Percentiles rank a stretch among this genome's conserved stretches.
phyloP scores from a whole-genome alignment of 2,113 vertebrate species.

The Pseudonaja textilis region DNA sequence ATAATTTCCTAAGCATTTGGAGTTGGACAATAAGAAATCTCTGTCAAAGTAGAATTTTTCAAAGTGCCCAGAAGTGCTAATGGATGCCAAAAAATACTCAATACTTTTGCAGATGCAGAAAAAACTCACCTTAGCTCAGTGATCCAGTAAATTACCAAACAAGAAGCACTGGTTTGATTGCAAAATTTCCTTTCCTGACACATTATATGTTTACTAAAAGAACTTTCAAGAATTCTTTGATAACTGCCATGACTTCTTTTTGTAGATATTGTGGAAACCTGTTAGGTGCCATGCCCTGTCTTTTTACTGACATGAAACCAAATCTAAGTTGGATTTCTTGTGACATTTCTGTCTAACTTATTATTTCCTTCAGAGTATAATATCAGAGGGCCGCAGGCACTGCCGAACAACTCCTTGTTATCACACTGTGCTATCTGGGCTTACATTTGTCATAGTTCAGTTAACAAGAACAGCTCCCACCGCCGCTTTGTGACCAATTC shows the following conservation, averaged over 20 bases:
- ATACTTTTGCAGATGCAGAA: background rate
- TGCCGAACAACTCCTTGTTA: constrained; percentile 58
- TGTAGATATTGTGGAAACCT: constrained; percentile 1
- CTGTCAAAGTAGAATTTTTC: background rate
- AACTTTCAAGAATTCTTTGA: background rate
- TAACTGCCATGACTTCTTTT: background rate
- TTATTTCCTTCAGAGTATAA: constrained; percentile 60
- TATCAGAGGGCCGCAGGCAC: constrained; percentile 62
- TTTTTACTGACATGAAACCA: constrained; percentile 40
- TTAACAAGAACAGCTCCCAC: constrained; percentile 67
- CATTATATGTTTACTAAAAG: background rate
- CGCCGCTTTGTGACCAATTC: constrained; percentile 47
- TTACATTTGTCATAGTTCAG: constrained; percentile 64
- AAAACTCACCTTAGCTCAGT: background rate
- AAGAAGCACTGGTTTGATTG: background rate
- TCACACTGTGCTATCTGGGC: constrained; percentile 51
- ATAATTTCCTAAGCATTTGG: background rate
- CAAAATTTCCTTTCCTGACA: constrained; percentile 8
- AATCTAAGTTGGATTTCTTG: constrained; percentile 48
- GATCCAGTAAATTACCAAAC: background rate
- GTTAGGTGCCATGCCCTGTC: constrained; percentile 1
- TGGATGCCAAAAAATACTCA: background rate
- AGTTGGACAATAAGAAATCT: background rate
- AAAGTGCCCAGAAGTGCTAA: background rate
- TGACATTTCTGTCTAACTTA: constrained; percentile 59